Evolutionary conservation across 2,888 invertebrate genomes (phyloP), one percentile per base, ranked within the genome.

Genomic region (Drosophila melanocephala): DNA sequence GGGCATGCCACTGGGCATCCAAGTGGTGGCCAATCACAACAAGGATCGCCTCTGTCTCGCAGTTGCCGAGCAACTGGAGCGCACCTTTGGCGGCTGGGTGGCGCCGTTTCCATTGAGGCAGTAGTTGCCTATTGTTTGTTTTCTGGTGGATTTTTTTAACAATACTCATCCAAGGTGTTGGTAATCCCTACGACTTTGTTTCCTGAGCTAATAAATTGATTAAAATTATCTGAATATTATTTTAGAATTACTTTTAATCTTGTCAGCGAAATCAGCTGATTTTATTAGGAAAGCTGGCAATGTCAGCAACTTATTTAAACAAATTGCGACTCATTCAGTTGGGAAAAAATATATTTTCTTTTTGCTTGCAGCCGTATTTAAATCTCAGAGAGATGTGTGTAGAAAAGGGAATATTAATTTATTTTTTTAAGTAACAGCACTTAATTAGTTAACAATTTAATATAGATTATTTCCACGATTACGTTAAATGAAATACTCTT

Each of bases 71-170:
- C 98, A 98, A 92, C 93, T 99, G 61, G 98, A 98, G 90, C 95
- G 95, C 81, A 96, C 95, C 3, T 98, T 98, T 91, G 98, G 98
- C 51, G 99, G 99, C 5, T 98, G 98, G 98, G 95, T 96, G 50
- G 95, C 96, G 75, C 97, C 97, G 7, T 94, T 94, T 73, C 90
- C 82, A 47, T 68, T 88, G 44, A 92, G 86, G 68, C 79, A 86
- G 50, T 89, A 75, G 76, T 22, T 22, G 44, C 19, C 26, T 53
- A 7, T 52, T 7, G 1, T 5, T 32, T 10, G 0, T 56, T 22
- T 42, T 32, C 3, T 58, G 30, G 57, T 44, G 30, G 1, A 12
- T 26, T 47, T 16, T 32, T 16, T 55, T 26, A 35, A 14, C 22
- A 10, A 69, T 44, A 55, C 51, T 65, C 35, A n/a, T 53, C 50